phyloP scores from a whole-genome alignment of 30 jellyfish, hydroid and myxozoan genomes.

The Chironex yamaguchii region DNA sequence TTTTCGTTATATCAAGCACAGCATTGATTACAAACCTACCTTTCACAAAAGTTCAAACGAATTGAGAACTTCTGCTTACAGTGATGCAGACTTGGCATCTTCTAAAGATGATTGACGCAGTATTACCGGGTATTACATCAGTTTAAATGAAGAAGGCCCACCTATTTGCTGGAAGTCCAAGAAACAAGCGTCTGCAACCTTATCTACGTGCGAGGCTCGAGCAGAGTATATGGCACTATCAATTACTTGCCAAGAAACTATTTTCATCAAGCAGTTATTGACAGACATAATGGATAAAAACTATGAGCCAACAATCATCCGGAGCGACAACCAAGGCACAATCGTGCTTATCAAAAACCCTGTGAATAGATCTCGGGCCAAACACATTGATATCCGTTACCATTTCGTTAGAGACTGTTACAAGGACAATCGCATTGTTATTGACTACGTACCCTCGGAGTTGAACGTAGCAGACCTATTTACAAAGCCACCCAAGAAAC shows the following conservation, averaged over 20 bases:
- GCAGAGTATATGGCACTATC: slow-evolving; percentile 55
- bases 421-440: no score
- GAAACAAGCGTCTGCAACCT: background rate
- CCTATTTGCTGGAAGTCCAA: background rate
- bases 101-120: background rate
- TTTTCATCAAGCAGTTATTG: slow-evolving; percentile 33
- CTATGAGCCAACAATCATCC: slow-evolving; percentile 33
- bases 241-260: slow-evolving; percentile 54
- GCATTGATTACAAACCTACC: background rate
- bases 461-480: background rate
- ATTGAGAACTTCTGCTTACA: background rate
- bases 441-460: background rate
- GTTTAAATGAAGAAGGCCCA: background rate
- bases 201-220: background rate
- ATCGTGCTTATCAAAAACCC: background rate
- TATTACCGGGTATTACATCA: background rate
- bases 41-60: background rate
- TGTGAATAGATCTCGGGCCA: background rate
- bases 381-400: background rate
- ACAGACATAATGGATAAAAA: slow-evolving; percentile 1
- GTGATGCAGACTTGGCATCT: background rate
- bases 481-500: no score
- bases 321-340: slow-evolving; percentile 2
- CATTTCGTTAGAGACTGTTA: background rate
- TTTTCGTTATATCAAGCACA: slow-evolving; percentile 21